phyloP scores from a whole-genome alignment of 2,113 vertebrate genomes.

The Orcinus orca region DNA sequence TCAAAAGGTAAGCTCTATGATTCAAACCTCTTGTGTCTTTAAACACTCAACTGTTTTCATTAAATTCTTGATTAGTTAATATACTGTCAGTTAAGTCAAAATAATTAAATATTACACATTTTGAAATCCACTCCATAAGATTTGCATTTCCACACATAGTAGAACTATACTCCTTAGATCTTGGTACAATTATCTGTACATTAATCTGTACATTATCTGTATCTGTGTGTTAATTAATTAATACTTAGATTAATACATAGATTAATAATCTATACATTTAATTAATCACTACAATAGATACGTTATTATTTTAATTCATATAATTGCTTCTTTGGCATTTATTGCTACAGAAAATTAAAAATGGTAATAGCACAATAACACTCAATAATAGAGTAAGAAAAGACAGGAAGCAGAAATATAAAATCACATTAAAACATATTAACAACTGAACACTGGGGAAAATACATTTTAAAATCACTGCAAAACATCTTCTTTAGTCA shows the following conservation, averaged over 20 bases:
- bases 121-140: not conserved
- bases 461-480: not conserved
- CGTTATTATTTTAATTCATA: not conserved
- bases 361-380: not conserved
- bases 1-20: not conserved
- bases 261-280: slow-evolving; percentile 1
- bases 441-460: not conserved
- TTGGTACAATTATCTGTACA: not conserved
- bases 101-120: not conserved
- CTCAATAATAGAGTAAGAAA: not conserved
- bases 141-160: not conserved
- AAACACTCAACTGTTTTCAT: not conserved
- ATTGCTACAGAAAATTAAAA: slow-evolving; percentile 7
- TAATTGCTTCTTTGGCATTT: not conserved
- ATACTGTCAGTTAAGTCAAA: not conserved
- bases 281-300: not conserved
- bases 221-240: too few species aligned
- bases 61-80: not conserved
- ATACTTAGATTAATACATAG: too few species aligned
- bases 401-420: not conserved
- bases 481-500: not conserved
- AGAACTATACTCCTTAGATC: not conserved
- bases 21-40: not conserved
- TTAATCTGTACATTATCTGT: not conserved
- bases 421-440: not conserved